Base-by-base conservation (phyloP, 2,113 vertebrate species). In the Caranx ignobilis region DNA sequence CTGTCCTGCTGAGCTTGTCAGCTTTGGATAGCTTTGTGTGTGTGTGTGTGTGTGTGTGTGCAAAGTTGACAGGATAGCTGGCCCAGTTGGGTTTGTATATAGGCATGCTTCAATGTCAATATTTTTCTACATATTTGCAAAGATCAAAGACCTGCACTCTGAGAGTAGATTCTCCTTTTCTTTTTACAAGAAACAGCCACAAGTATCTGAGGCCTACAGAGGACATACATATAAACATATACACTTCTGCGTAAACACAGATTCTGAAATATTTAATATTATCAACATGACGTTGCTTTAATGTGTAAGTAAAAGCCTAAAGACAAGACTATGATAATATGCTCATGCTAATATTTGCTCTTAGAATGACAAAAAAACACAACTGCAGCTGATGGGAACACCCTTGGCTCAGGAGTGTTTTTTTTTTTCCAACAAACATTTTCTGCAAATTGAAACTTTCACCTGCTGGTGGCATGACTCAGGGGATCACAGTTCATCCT, bases 1-100 rank as follows among this genome's bases (percentile, higher is more conserved):
- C 71, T 82, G 89, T 90, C 90, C 87, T 93, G 93, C 93, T 93
- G 93, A 93, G 92, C 89, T 92, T 82, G 89, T 89, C 91, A 91
- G 74, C 88, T 90, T 88, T 83, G 75, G 83, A 81, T 84, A 84
- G 79, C 61, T 81, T 66, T 86, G 57, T 79, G 76, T 85, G 81
- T 69, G 48, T 71, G 74, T 61, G 83, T 67, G 41, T 61, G 39
- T 45, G 68, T 56, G 52, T 77, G 32, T 64, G 62, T 55, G 73
- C 43, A 77, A 69, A 86, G 50, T 68, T 83, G 84, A 83, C 80
- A 81, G 62, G 61, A 88, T 68, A 84, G 70, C 55, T 80, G 57
- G 59, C 68, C 45, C 73, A 73, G 35, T 79, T 81, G 55, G 34
- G 84, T 79, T 79, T 74, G 61, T 79, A 75, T 57, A 55, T 52